These are phyloP conservation scores for Heterohyrax brucei DNA, from an alignment of 2,797 vertebrate genomes.

Conservation along the genomic window DNA sequence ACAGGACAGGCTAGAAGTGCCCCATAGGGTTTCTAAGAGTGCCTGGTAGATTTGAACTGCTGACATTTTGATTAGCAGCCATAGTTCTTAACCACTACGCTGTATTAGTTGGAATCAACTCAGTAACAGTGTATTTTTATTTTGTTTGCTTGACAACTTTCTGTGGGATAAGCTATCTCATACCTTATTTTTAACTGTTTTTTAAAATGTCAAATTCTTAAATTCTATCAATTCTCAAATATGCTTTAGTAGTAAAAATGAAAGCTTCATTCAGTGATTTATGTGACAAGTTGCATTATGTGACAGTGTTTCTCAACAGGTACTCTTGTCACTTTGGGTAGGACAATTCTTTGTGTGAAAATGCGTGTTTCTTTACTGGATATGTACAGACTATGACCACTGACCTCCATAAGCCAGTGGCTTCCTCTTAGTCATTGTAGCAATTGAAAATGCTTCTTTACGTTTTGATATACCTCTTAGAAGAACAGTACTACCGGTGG, in stretches of 20 bases:
- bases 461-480: not conserved
- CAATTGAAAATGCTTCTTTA: not conserved
- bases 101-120: too few relatives aligned
- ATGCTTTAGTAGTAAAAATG: not conserved
- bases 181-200: conserved; percentile 41
- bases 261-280: not conserved
- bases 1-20: too few relatives aligned
- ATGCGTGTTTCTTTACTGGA: not conserved
- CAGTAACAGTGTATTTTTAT: too few relatives aligned
- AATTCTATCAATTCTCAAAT: not conserved
- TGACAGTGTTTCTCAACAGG: not conserved
- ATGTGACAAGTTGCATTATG: not conserved
- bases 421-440: not conserved
- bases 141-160: not conserved
- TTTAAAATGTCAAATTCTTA: not conserved
- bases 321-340: not conserved
- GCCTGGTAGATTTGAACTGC: too few relatives aligned
- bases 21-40: too few relatives aligned
- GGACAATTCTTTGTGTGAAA: not conserved
- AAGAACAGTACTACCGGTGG: not conserved
- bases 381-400: not conserved
- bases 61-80: too few relatives aligned
- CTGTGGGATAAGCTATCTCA: not conserved
- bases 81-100: too few relatives aligned
- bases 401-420: not conserved